Evolutionary conservation across 2,113 vertebrate species (phyloP).

Genomic region (Balaenoptera acutorostrata): DNA sequence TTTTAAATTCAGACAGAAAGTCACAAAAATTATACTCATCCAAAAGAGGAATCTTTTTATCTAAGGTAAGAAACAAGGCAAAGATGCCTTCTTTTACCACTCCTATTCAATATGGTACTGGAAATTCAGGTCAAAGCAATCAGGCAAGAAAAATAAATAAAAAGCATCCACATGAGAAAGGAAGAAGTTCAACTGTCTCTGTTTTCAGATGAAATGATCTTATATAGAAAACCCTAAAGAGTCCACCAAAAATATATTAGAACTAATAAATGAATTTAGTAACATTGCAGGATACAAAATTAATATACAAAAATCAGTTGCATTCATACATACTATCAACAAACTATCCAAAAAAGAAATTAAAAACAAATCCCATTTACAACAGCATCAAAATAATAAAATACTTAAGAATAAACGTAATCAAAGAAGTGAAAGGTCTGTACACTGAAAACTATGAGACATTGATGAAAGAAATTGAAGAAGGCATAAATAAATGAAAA

Average conservation of each 20-base stretch:
- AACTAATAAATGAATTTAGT: not conserved
- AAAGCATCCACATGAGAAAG: not conserved
- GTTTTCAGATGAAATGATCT: not conserved
- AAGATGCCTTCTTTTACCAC: not conserved
- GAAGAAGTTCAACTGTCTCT: not conserved
- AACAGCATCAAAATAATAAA: not conserved
- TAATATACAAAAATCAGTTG: not conserved
- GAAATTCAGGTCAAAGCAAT: not conserved
- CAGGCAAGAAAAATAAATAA: not conserved
- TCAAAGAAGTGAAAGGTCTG: not conserved
- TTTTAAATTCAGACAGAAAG: too few species aligned
- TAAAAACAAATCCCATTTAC: not conserved
- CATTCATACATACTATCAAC: not conserved
- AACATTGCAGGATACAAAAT: not conserved
- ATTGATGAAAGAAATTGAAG: not conserved
- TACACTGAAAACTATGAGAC: not conserved
- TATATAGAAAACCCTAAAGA: not conserved
- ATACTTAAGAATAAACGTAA: not conserved
- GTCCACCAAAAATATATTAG: not conserved
- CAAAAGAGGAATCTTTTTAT: not conserved
- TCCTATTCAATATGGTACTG: not conserved
- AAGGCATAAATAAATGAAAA: not conserved
- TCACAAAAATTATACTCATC: too few species aligned
- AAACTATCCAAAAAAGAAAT: not conserved
- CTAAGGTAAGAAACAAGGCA: not conserved